Evolutionary conservation across 2,113 vertebrate genomes (phyloP).

Genomic region (Glaucomys volans): DNA sequence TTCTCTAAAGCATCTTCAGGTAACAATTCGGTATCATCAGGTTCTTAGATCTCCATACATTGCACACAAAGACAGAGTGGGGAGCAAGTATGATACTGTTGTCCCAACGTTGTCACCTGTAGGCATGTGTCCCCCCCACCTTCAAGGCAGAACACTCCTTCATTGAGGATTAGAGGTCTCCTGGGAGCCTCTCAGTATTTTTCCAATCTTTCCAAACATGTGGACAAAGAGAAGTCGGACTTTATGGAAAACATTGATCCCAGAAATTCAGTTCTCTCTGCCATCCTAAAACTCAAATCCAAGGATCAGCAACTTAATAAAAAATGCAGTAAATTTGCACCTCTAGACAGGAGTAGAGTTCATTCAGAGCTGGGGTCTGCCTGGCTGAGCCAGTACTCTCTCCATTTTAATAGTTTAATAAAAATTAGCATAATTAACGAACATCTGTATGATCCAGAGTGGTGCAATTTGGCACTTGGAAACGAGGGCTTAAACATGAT

Average conservation of each 20-base stretch:
- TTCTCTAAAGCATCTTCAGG: constrained; percentile 49
- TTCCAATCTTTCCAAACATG: constrained; percentile 49
- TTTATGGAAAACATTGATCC: constrained; percentile 74
- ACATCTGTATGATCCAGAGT: constrained; percentile 92
- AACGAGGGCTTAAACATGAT: constrained; percentile 90
- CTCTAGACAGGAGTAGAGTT: constrained; percentile 88
- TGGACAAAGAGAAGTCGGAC: constrained; percentile 69
- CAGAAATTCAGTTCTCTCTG: constrained; percentile 72
- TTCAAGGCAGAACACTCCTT: background rate
- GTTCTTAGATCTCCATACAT: background rate
- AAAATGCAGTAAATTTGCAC: constrained; percentile 83
- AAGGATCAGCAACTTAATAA: constrained; percentile 83
- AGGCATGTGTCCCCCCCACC: background rate
- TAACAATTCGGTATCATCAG: background rate
- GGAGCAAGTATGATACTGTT: background rate
- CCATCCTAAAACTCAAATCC: constrained; percentile 63
- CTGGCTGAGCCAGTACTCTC: constrained; percentile 87
- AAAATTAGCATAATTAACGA: constrained; percentile 94
- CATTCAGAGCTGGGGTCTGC: constrained; percentile 86
- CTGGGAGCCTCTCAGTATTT: background rate
- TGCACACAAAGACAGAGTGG: rapidly evolving
- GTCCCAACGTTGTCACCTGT: background rate
- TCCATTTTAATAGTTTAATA: constrained; percentile 93
- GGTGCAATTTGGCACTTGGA: constrained; percentile 91
- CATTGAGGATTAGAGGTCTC: background rate